These are phyloP conservation scores for Mesopsocus fuscifrons DNA, from an alignment of 2,888 invertebrate genomes.

Conservation along the genomic window DNA sequence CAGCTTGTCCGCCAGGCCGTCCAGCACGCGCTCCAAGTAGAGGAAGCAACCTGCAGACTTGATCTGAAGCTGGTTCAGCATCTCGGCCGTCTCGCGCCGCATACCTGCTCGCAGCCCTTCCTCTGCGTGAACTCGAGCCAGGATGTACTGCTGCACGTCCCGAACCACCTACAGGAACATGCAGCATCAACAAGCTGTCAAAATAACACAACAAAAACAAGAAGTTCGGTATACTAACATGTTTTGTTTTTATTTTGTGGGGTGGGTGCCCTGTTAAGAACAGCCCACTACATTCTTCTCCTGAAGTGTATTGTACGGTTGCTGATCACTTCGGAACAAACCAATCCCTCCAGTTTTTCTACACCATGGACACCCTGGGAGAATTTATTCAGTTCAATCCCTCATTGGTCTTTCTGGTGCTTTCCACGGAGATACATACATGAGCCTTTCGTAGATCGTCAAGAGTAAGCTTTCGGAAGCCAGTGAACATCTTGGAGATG, in stretches of 20 bases:
- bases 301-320: too few species aligned
- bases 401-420: too few species aligned
- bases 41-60: conserved; percentile 89
- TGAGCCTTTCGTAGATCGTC: conserved; percentile 79
- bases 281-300: too few species aligned
- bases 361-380: too few species aligned
- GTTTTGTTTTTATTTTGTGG: too few species aligned
- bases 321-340: too few species aligned
- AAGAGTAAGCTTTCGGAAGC: conserved; percentile 78
- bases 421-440: too few species aligned
- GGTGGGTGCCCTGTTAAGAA: too few species aligned
- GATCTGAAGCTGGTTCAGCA: conserved; percentile 84
- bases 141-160: conserved; percentile 89
- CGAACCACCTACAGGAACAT: conserved; percentile 47
- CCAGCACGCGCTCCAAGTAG: conserved; percentile 69
- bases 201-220: not conserved
- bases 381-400: too few species aligned
- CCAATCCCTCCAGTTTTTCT: too few species aligned
- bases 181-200: not conserved
- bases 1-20: conserved; percentile 84
- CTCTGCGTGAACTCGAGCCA: conserved; percentile 75
- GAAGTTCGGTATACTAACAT: too few species aligned
- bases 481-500: conserved; percentile 62
- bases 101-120: conserved; percentile 75
- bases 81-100: conserved; percentile 81